Base-by-base conservation (phyloP, 64 coral and sea anemone species). In the Actinia tenebrosa region DNA sequence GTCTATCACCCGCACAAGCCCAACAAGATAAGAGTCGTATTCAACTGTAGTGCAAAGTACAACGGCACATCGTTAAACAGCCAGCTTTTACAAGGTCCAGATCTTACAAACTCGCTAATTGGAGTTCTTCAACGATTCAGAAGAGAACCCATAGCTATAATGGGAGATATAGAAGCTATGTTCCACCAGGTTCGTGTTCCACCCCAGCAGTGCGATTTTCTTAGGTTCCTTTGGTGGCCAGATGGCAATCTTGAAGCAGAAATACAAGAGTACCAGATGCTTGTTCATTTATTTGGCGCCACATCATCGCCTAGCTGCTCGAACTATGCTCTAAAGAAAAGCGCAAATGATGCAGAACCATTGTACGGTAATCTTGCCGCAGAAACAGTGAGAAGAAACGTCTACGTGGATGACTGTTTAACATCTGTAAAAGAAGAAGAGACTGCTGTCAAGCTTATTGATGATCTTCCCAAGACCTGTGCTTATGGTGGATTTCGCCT, bases 141-240 rank as follows among this genome's bases (percentile, higher is more conserved):
- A n/a, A 64, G 83, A 64, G 75, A 91, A 44, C 26, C 0, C 6
- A 56, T 91, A 19, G 89, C 84, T 1, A 25, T 86, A 7, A 87
- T 87, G 84, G 54, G 63, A 6, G 89, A 86, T 47, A 78, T 90
- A 55, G 82, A 85, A 54, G 53, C 42, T 11, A 91, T 91, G 91
- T 92, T 92, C 18, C 82, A 92, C 15, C 91, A 92, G 47, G 93
- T 88, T 23, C 53, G 89, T 55, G 89, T 91, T 3, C 56, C 86
- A 25, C 72, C 64, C 22, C 6, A 83, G 44, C 72, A 94, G 52
- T 82, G 88, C 72, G 80, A 86, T 79, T 56, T 89, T 30, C 46
- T 94, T 44, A 52, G 87, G 68, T 94, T 94, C n/a, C 53, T 94
- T 5, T 94, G 88, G 83, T 94, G 92, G 92, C 88, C 88, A 53